Evolutionary conservation across 2,888 invertebrate species (phyloP).

Genomic region (Anthoptus insignis): DNA sequence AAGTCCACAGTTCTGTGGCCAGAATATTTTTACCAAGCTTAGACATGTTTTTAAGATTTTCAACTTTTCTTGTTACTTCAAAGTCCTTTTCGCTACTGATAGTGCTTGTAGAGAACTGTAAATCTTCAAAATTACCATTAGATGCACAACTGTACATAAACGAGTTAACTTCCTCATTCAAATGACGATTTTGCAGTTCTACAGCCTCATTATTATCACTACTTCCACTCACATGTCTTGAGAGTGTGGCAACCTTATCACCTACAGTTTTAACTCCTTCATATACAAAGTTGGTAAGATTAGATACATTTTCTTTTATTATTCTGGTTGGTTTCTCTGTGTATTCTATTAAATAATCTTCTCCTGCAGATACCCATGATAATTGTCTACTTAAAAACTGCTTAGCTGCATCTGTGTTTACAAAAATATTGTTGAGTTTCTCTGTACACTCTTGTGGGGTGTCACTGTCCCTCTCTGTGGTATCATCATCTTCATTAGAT

Average conservation of each 20-base stretch:
- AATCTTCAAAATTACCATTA: slow-evolving; percentile 86
- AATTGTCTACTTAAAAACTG: slow-evolving; percentile 92
- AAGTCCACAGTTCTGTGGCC: too few relatives aligned
- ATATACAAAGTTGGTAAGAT: slow-evolving; percentile 91
- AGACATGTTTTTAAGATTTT: slow-evolving; percentile 86
- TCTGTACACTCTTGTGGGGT: slow-evolving; percentile 65
- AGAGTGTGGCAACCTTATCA: slow-evolving; percentile 91
- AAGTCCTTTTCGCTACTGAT: slow-evolving; percentile 89
- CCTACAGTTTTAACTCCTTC: slow-evolving; percentile 92
- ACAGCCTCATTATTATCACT: slow-evolving; percentile 89
- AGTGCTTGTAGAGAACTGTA: slow-evolving; percentile 89
- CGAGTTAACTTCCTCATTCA: slow-evolving; percentile 82
- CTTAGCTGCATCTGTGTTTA: slow-evolving; percentile 93
- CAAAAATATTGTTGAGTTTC: slow-evolving; percentile 89
- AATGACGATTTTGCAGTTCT: slow-evolving; percentile 77
- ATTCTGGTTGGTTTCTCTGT: slow-evolving; percentile 90
- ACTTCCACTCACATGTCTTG: slow-evolving; percentile 91
- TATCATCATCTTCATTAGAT: slow-evolving; percentile 58
- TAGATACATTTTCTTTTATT: slow-evolving; percentile 91
- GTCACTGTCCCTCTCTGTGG: slow-evolving; percentile 61
- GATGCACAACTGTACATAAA: slow-evolving; percentile 78
- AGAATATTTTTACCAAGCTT: slow-evolving; percentile 88
- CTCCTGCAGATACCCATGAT: slow-evolving; percentile 91
- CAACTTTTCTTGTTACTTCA: slow-evolving; percentile 86
- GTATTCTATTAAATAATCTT: slow-evolving; percentile 89